A percentile compares a stretch with the other conserved stretches of the same genome.
These are phyloP conservation scores for Pangasius larnaudii DNA, from an alignment of 2,797 vertebrate genomes.

Conservation along the genomic window DNA sequence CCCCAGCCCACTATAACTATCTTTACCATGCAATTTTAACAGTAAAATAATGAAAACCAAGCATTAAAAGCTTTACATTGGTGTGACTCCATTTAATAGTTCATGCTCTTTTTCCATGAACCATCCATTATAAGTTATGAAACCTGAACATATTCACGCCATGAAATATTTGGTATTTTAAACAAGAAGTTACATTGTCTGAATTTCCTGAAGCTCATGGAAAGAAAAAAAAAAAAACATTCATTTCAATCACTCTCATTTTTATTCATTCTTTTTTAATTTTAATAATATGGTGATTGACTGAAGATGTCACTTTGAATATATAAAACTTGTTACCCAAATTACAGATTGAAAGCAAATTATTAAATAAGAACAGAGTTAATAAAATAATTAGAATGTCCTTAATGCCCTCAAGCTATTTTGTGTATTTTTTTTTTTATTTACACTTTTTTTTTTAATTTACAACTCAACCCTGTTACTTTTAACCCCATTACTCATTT, in stretches of 20 bases:
- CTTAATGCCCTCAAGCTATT: neutral
- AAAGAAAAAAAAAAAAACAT: neutral
- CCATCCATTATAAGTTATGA: neutral
- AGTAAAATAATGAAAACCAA: neutral
- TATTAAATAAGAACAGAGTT: neutral
- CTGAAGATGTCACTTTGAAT: neutral
- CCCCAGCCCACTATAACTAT: neutral
- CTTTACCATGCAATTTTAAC: neutral
- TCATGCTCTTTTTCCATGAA: neutral
- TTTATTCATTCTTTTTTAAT: neutral
- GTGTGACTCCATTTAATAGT: neutral
- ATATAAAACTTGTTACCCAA: neutral
- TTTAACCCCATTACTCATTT: neutral
- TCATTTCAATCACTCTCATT: neutral
- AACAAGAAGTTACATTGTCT: neutral
- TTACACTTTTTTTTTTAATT: no score
- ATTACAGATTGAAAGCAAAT: neutral
- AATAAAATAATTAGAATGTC: neutral
- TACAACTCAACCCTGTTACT: neutral
- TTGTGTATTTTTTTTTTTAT: neutral
- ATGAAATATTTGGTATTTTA: neutral
- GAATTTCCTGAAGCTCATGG: neutral
- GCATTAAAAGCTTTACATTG: neutral
- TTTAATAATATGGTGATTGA: neutral
- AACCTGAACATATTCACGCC: neutral